These are phyloP conservation scores for Drosophila equinoxialis DNA, from an alignment of 1,140 invertebrate species.

Conservation along the genomic window DNA sequence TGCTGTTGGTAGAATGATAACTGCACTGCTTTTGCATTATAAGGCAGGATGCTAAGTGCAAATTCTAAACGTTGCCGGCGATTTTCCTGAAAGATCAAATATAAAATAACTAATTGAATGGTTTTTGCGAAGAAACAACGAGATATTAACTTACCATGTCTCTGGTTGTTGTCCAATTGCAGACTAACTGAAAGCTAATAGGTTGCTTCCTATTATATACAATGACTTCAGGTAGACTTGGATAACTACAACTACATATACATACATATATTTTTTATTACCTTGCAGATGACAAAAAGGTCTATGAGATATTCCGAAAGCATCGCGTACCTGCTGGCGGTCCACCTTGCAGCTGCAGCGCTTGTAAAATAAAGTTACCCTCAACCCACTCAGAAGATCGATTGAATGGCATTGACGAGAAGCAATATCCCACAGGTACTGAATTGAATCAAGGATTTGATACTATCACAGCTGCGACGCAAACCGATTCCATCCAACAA, in stretches of 20 bases:
- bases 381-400: neutral
- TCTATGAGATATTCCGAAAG: neutral
- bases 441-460: neutral
- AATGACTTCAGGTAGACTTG: slow-evolving; percentile 28
- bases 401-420: no score
- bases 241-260: slow-evolving; percentile 2
- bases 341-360: slow-evolving; percentile 11
- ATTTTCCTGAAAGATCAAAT: slow-evolving; percentile 28
- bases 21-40: slow-evolving; percentile 37
- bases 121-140: neutral
- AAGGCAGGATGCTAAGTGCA: slow-evolving; percentile 57
- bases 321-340: slow-evolving; percentile 49
- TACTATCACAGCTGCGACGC: neutral
- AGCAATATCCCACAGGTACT: neutral
- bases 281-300: slow-evolving; percentile 35
- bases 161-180: slow-evolving; percentile 38
- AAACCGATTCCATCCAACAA: neutral
- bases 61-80: slow-evolving; percentile 63
- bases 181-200: slow-evolving; percentile 40
- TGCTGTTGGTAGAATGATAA: slow-evolving; percentile 37
- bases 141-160: slow-evolving; percentile 52
- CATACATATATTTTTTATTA: slow-evolving; percentile 30
- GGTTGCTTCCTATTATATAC: slow-evolving; percentile 42
- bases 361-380: neutral
- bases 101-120: neutral